Evolutionary conservation across 1,140 invertebrate genomes (phyloP), one percentile per base, ranked within the genome.

Genomic region (Leptinotarsa texana): DNA sequence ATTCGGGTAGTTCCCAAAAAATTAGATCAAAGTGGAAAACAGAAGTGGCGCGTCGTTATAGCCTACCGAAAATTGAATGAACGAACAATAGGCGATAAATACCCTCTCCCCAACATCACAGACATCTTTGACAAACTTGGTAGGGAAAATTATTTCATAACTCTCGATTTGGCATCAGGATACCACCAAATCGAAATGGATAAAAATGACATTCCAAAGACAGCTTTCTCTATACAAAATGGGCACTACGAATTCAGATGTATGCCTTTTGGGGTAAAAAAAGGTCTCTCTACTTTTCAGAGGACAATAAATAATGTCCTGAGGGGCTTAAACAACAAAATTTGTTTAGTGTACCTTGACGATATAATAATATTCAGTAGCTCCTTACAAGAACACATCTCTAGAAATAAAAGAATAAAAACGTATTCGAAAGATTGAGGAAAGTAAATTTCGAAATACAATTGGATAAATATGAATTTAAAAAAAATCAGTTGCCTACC

Each of bases 141-240:
- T 1, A 82, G 80, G 47, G 65, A 74, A 3, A 78, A 81, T 21
- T 84, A 81, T 73, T 87, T 88, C 72, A 82, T 80, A 24, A 81
- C 82, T 1, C 74, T 89, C 4, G 87, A 89, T 80, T 69, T 87
- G 15, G 79, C 79, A 0, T 83, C 78, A 22, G 87, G 88, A 2
- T 89, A 86, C 75, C 86, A 84, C 80, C 87, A 89, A 78, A 81
- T 89, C 22, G 73, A 79, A n/a, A 69, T 88, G 8, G 78, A 83
- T 8, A 47, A 69, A 51, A 61, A 77, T 2, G 79, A 84, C 75
- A 81, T 73, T 21, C 62, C 74, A 5, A 88, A 88, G 79, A 87
- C 86, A 8, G 83, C 83, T 2, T 87, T 86, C 24, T 27, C 24
- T 0, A 27, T 4, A 27, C 3, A 27, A 27, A 27, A 27, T 27